Evolutionary conservation across 53 echinoderm and acorn worm species (phyloP), one percentile per base, ranked within the genome.

Genomic region (Echinarachnius parma): DNA sequence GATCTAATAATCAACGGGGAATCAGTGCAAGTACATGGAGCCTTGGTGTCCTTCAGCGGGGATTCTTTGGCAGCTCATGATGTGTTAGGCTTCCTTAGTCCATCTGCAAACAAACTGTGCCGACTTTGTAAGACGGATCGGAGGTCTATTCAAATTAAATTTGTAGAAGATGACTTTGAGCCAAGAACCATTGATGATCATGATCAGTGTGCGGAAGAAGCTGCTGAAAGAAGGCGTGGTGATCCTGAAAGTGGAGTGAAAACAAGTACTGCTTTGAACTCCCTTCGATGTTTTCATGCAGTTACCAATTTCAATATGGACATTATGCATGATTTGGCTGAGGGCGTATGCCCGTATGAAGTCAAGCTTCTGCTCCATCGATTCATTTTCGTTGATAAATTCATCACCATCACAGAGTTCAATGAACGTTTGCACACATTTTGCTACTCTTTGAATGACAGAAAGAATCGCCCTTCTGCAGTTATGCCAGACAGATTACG

Each of bases 301-400:
- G 62, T 66, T 2, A 80, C 30, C 16, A 77, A 77, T 44, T 82
- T 68, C 16, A 66, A 66, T 26, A 78, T 75, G 48, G 89, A 82
- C 47, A 19, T 53, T 1, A 84, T 89, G 87, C 87, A 87, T 72
- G 87, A 77, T 55, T 30, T 83, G 20, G 46, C 84, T 28, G 89
- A 89, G 39, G 82, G 82, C 21, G 63, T 89, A 33, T 75, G 52
- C 24, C 81, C 79, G 20, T 82, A 61, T 80, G 88, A 88, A 60
- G 59, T 88, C 23, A 82, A 82, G 34, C 62, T 82, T 11, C 53
- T 82, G 21, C 76, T 83, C 8, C 42, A 65, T 16, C 81, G 68
- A 23, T 46, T 87, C 11, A 64, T 82, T 8, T 48, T 62, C 8
- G 53, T 64, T 19, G 80, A 86, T 56, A 62, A 49, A 9, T 35